Conservation (phyloP, 2,888 invertebrate genomes). For the Parapristionchus giblindavisi region DNA sequence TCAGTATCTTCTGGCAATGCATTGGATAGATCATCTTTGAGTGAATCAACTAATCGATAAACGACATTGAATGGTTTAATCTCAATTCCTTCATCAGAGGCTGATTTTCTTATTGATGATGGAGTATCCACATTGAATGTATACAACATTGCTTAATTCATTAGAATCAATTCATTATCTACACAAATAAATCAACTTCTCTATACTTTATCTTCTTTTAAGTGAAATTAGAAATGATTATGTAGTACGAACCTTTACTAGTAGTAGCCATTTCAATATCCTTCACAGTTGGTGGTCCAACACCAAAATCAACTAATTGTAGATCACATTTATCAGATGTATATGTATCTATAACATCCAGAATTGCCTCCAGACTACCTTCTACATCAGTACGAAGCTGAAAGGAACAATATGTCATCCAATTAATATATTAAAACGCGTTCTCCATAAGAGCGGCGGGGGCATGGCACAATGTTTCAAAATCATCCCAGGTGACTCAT, state of each 20-base stretch:
- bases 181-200: background rate
- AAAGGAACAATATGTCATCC: conserved; percentile 7
- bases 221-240: background rate
- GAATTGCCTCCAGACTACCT: conserved; percentile 93
- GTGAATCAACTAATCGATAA: conserved; percentile 85
- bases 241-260: conserved; percentile 39
- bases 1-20: conserved; percentile 80
- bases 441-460: too few relatives aligned
- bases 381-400: conserved; percentile 82
- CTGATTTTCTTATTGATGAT: conserved; percentile 71
- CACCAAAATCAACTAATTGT: conserved; percentile 87
- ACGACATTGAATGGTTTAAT: conserved; percentile 83
- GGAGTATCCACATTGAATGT: conserved; percentile 82
- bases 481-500: too few relatives aligned
- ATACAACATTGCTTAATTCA: conserved; percentile 80
- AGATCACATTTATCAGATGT: conserved; percentile 77
- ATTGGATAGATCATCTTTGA: conserved; percentile 81
- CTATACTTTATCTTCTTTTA: background rate
- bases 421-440: too few relatives aligned
- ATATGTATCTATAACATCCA: conserved; percentile 89
- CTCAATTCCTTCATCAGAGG: conserved; percentile 71
- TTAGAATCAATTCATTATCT: background rate
- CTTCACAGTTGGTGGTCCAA: conserved; percentile 84
- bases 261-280: conserved; percentile 83
- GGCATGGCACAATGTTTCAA: too few relatives aligned